Base-by-base conservation (phyloP, 2,113 vertebrate species). In the Oncorhynchus clarkii region DNA sequence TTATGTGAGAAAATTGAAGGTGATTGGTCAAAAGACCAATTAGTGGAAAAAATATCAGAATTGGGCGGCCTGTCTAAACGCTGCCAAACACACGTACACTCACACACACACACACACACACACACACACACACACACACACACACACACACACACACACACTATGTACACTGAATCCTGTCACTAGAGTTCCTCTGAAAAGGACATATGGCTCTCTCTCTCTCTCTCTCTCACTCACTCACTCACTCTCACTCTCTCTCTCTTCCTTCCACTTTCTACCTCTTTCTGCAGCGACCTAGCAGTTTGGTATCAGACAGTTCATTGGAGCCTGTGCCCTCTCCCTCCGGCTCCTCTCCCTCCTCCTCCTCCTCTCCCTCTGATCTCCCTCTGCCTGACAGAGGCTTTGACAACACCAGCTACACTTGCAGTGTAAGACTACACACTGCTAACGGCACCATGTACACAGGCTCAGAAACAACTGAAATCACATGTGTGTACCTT, bases 251-350 rank as follows among this genome's bases (percentile, higher is more conserved):
- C 39, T 11, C 39, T 48, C 4, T 69, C 68, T 22, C n/a, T 70
- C 39, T 49, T 45, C n/a, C 39, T 18, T n/a, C 12, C 29, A 5
- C 27, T 64, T 5, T 22, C 27, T 45, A 18, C 1, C 13, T 60
- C 18, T 62, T 57, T 34, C 54, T 75, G 16, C 87, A 93, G 90
- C 89, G 92, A 22, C 92, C 93, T 60, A 93, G 90, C 87, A 93
- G 93, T 76, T 88, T 93, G 70, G 84, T 93, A 80, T 94, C 92
- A 14, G 93, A 93, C 88, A 93, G 93, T 83, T 94, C 93, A 0
- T 92, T 94, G 80, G 93, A 94, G 90, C 91, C 91, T 0, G 90
- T 93, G 24, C 92, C 92, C 70, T 92, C 91, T 3, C 90, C 92
- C 64, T 88, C 89, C 66, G 89, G 85, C 51, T 93, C 93, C 24